These are phyloP conservation scores for Aporophyla nigra DNA, from an alignment of 2,888 invertebrate genomes.

Conservation along the genomic window DNA sequence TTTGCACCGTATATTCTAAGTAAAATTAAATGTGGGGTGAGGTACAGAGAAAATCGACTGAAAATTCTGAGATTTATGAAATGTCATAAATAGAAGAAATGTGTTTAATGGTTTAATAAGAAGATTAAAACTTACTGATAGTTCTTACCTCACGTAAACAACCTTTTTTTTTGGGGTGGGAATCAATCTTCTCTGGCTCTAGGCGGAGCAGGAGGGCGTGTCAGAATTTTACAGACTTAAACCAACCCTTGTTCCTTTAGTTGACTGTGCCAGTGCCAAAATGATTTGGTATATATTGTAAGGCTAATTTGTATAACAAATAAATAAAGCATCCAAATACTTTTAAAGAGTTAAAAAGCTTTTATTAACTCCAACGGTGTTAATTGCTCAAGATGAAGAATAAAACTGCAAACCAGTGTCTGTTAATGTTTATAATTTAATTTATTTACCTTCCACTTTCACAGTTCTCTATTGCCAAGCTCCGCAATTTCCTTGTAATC, in stretches of 20 bases:
- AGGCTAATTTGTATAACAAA: too few relatives aligned
- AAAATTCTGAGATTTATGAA: neutral
- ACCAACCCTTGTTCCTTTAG: too few relatives aligned
- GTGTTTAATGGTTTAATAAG: neutral
- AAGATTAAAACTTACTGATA: too few relatives aligned
- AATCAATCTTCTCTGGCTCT: too few relatives aligned
- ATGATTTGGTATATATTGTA: too few relatives aligned
- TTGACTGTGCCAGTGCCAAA: too few relatives aligned
- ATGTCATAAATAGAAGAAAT: neutral
- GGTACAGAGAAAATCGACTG: neutral
- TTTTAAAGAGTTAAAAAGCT: neutral
- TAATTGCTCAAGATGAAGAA: neutral
- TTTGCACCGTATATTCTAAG: constrained; percentile 2
- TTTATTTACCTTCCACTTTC: constrained; percentile 13
- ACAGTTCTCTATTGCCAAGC: constrained; percentile 8
- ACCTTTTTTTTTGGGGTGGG: too few relatives aligned
- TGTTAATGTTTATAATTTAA: constrained; percentile 37
- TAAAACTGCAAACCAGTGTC: neutral
- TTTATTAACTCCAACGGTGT: neutral
- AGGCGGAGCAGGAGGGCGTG: too few relatives aligned
- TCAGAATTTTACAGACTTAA: too few relatives aligned
- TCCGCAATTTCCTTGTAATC: constrained; percentile 57
- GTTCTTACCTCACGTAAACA: neutral
- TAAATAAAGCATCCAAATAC: neutral
- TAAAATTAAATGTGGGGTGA: neutral